These are phyloP conservation scores for Stenurella melanura DNA, from an alignment of 2,888 invertebrate genomes.

Conservation along the genomic window DNA sequence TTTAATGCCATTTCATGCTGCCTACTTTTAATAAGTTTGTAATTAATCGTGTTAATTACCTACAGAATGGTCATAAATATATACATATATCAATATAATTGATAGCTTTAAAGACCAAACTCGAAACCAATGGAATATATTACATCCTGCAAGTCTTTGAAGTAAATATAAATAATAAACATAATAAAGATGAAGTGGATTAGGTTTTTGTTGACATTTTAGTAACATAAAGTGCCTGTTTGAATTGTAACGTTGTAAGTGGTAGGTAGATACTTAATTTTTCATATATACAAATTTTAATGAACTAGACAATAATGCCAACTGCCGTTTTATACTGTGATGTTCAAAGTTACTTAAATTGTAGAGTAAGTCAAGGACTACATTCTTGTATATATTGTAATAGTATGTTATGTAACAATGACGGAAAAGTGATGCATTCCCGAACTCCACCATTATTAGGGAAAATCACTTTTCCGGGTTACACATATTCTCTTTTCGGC, in stretches of 20 bases:
- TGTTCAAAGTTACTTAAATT: too few species aligned
- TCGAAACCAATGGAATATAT: slow-evolving; percentile 48
- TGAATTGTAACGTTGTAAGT: slow-evolving; percentile 50
- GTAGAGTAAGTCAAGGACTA: too few species aligned
- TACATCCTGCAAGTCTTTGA: slow-evolving; percentile 61
- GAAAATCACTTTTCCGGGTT: too few species aligned
- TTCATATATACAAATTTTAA: slow-evolving; percentile 44
- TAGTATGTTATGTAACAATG: too few species aligned
- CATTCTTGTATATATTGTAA: too few species aligned
- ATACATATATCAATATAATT: slow-evolving; percentile 49
- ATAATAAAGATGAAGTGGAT: slow-evolving; percentile 61
- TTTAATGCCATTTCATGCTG: slow-evolving; percentile 42
- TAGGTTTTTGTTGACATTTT: slow-evolving; percentile 53
- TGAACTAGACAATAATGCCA: neutral
- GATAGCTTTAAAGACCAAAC: slow-evolving; percentile 45
- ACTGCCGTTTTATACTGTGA: neutral
- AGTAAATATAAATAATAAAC: slow-evolving; percentile 55
- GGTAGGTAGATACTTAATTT: slow-evolving; percentile 46
- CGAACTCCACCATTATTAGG: too few species aligned
- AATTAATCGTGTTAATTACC: slow-evolving; percentile 47
- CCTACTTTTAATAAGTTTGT: slow-evolving; percentile 42
- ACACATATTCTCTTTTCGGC: too few species aligned
- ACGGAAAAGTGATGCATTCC: too few species aligned
- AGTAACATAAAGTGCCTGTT: slow-evolving; percentile 51
- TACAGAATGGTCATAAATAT: slow-evolving; percentile 41